Evolutionary conservation across 2,797 vertebrate genomes (phyloP).

Genomic region (Mus minutoides): DNA sequence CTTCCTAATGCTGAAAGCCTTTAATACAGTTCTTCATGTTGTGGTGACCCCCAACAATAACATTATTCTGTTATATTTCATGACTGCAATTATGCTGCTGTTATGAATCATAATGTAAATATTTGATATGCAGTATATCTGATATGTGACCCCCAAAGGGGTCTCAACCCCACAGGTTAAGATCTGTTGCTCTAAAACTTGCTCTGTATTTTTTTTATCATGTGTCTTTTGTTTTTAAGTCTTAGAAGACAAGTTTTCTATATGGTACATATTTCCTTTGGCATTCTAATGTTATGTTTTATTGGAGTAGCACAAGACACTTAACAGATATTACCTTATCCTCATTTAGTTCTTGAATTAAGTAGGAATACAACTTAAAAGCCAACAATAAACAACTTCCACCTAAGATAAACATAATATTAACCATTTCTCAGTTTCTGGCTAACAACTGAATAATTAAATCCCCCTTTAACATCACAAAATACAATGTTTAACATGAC

Average conservation of each 20-base stretch:
- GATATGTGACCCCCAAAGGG: neutral
- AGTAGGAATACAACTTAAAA: conserved; percentile 51
- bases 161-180: neutral
- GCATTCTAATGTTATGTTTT: neutral
- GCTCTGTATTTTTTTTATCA: neutral
- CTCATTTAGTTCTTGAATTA: conserved; percentile 40
- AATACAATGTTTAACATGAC: neutral
- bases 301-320: neutral
- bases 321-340: neutral
- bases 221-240: neutral
- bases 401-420: neutral
- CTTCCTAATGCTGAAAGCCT: neutral
- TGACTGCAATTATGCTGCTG: neutral
- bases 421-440: neutral
- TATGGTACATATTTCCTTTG: conserved; percentile 11
- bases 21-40: neutral
- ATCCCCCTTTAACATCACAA: neutral
- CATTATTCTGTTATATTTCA: neutral
- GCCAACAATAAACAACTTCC: neutral
- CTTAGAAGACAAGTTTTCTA: neutral
- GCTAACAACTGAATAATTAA: neutral
- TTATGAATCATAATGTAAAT: neutral
- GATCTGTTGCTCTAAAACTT: neutral
- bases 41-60: neutral
- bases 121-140: neutral